phyloP scores from a whole-genome alignment of 2,888 invertebrate genomes.

The Chaetogeoica ovagalla region DNA sequence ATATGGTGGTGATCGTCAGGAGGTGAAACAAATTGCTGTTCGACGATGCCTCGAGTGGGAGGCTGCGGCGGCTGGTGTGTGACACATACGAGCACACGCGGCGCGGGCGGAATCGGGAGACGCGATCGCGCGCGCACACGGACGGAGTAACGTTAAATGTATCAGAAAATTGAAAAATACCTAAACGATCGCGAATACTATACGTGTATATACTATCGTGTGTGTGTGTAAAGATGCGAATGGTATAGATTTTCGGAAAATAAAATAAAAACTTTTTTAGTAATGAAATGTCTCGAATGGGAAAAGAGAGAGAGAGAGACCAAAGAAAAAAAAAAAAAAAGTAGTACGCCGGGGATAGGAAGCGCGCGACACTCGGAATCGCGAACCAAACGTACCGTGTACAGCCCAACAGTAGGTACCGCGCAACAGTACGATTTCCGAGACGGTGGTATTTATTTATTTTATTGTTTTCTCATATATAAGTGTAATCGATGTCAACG shows the following conservation, averaged over 20 bases:
- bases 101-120: too few species aligned
- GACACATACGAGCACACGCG: too few species aligned
- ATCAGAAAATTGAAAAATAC: slow-evolving; percentile 50
- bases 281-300: too few species aligned
- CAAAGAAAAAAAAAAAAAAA: slow-evolving; percentile 1
- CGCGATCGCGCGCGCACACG: background rate
- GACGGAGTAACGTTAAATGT: slow-evolving; percentile 40
- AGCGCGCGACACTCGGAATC: slow-evolving; percentile 40
- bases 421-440: background rate
- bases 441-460: slow-evolving; percentile 34
- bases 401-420: background rate
- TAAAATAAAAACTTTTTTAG: background rate
- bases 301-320: background rate
- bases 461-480: slow-evolving; percentile 18
- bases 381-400: slow-evolving; percentile 40
- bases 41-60: too few species aligned
- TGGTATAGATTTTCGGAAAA: slow-evolving; percentile 42
- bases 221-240: too few species aligned
- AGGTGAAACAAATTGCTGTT: too few species aligned
- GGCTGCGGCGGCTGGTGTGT: too few species aligned
- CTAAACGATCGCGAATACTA: slow-evolving; percentile 37
- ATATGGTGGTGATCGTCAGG: too few species aligned
- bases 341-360: slow-evolving; percentile 26
- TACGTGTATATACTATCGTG: background rate
- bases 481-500: slow-evolving; percentile 26